Conservation (phyloP, 2,797 vertebrate genomes). For the Chrysocyon brachyurus region DNA sequence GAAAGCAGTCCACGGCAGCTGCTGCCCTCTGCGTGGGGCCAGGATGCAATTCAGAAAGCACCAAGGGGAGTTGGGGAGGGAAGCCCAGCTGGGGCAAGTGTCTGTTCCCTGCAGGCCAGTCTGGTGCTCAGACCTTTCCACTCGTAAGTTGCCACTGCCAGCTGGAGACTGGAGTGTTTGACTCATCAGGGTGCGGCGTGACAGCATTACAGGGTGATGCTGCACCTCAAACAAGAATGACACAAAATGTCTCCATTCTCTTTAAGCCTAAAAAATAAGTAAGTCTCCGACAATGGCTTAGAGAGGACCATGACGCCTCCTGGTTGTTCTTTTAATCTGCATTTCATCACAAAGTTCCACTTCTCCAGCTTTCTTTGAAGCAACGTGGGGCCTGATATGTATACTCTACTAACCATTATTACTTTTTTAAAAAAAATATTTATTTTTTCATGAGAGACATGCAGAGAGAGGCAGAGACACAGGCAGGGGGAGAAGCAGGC, state of each 20-base stretch:
- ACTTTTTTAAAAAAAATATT: neutral
- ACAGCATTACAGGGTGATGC: constrained; percentile 82
- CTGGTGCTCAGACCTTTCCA: constrained; percentile 70
- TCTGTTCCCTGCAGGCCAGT: constrained; percentile 56
- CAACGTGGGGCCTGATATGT: neutral
- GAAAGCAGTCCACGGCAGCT: constrained; percentile 13
- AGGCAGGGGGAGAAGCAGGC: too few relatives aligned
- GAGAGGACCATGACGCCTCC: neutral
- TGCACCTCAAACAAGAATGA: constrained; percentile 60
- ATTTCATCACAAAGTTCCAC: neutral
- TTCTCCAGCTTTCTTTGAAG: neutral
- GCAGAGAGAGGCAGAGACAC: too few relatives aligned
- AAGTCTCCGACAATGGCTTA: neutral
- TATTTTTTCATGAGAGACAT: too few relatives aligned
- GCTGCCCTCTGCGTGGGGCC: constrained; percentile 30
- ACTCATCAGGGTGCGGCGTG: constrained; percentile 74
- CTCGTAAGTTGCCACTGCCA: constrained; percentile 80
- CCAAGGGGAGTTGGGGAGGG: neutral
- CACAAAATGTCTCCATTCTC: neutral
- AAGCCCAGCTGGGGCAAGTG: neutral
- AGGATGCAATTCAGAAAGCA: constrained; percentile 12
- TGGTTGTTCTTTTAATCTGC: neutral
- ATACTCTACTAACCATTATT: neutral
- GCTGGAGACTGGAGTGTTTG: constrained; percentile 75
- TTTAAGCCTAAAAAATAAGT: neutral